Conservation (phyloP, 2,113 vertebrate genomes). For the Piaya cayana region DNA sequence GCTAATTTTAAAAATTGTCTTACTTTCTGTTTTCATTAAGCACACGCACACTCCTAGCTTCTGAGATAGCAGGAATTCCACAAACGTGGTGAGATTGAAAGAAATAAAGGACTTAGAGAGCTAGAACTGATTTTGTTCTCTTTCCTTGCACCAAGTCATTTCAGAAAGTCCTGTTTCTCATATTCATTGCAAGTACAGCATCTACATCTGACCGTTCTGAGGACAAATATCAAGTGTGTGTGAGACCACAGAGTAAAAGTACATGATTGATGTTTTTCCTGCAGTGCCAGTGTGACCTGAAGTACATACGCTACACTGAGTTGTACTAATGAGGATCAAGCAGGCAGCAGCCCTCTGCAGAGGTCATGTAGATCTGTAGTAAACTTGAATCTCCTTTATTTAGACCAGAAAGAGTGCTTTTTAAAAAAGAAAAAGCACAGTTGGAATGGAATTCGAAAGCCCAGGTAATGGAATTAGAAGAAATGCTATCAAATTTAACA, state of each 20-base stretch:
- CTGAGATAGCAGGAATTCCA: neutral
- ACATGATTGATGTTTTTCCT: neutral
- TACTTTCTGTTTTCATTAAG: neutral
- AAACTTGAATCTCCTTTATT: neutral
- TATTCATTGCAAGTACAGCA: neutral
- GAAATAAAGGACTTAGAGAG: neutral
- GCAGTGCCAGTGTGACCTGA: neutral
- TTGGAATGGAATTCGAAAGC: neutral
- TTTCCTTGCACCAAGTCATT: neutral
- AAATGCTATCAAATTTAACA: rapidly evolving
- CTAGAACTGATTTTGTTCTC: neutral
- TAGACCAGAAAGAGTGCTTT: neutral
- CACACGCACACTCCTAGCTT: neutral
- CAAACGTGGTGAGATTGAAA: neutral
- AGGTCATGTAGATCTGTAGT: neutral
- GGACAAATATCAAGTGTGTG: neutral
- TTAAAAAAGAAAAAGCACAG: neutral
- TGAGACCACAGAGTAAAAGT: neutral
- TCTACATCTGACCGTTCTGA: neutral
- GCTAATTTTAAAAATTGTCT: neutral
- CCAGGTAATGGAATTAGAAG: neutral
- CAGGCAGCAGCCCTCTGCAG: neutral
- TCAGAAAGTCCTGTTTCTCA: neutral
- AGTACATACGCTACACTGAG: neutral
- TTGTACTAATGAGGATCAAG: neutral